A percentile compares a stretch with the other conserved stretches of the same genome.
Conservation (phyloP, 1,140 invertebrate genomes). For the Heliconius congener region DNA sequence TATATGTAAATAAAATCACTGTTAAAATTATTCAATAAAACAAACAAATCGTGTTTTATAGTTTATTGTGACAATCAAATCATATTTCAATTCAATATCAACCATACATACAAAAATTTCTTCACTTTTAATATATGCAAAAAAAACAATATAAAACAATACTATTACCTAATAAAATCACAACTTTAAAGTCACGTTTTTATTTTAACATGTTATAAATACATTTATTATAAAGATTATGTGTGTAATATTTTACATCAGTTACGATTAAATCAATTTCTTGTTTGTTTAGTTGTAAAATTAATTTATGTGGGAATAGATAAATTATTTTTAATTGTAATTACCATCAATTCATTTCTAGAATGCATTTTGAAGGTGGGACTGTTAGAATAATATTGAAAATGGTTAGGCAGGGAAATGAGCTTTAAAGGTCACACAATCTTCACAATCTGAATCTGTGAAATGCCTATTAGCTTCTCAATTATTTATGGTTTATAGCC, state of each 20-base stretch:
- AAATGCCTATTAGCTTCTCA: too few species aligned
- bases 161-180: slow-evolving; percentile 19
- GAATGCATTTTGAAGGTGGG: too few species aligned
- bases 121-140: background rate
- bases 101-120: background rate
- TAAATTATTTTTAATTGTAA: too few species aligned
- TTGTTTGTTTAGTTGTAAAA: background rate
- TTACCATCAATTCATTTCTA: too few species aligned
- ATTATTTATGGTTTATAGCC: background rate
- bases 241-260: background rate
- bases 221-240: background rate
- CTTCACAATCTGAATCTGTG: too few species aligned
- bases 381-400: too few species aligned
- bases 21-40: slow-evolving; percentile 12
- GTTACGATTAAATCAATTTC: background rate
- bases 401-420: too few species aligned
- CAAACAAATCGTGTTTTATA: slow-evolving; percentile 16
- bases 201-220: background rate
- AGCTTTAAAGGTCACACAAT: too few species aligned
- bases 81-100: background rate
- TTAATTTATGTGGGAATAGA: background rate
- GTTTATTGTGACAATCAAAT: slow-evolving; percentile 29
- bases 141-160: slow-evolving; percentile 15
- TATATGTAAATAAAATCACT: background rate
- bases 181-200: slow-evolving; percentile 15